Base-by-base conservation (phyloP, 2,797 vertebrate genomes). In the Xyrichtys novacula region DNA sequence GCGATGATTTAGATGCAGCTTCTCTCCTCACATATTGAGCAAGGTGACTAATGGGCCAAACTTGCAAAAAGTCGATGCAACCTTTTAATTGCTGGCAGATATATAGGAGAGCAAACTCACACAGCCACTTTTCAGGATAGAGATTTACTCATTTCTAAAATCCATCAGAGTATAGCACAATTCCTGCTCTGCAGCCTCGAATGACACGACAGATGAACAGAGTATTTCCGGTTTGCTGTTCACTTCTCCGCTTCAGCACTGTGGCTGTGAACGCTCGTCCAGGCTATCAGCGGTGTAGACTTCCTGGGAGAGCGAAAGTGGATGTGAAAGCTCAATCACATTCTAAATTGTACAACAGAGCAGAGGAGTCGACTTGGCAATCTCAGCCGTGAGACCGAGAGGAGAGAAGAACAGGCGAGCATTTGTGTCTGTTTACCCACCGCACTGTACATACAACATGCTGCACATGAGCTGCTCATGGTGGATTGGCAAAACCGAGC, bases 311-410 rank as follows among this genome's bases (percentile, higher is more conserved):
- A 92, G 74, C 44, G 76, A 89, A 91, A 93, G 84, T 85, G 85
- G 88, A 93, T 90, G 90, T 89, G 90, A 93, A 92, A 91, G 90
- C 91, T 92, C 92, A 90, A 91, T 93, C 91, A 89, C 83, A 81
- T 89, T 91, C 76, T 84, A 91, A 93, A 93, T 90, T 89, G 87
- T 85, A 90, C 84, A 90, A 82, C 87, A 88, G 83, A 88, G 84
- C 82, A 87, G 85, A 88, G 81, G 80, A 87, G 86, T 87, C 75
- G 80, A 84, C 87, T 90, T 90, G 87, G 89, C 89, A 89, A 85
- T 83, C 87, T 63, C 83, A 80, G 47, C 71, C 73, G 78, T 76
- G 81, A 87, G 78, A 86, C 62, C 25, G 71, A 43, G 73, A 67
- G 55, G 76, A 40, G 79, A 72, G 62, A 78, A 15, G 56, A 70